Base-by-base conservation (phyloP, 2,797 vertebrate species). In the Sebastes steindachneri region DNA sequence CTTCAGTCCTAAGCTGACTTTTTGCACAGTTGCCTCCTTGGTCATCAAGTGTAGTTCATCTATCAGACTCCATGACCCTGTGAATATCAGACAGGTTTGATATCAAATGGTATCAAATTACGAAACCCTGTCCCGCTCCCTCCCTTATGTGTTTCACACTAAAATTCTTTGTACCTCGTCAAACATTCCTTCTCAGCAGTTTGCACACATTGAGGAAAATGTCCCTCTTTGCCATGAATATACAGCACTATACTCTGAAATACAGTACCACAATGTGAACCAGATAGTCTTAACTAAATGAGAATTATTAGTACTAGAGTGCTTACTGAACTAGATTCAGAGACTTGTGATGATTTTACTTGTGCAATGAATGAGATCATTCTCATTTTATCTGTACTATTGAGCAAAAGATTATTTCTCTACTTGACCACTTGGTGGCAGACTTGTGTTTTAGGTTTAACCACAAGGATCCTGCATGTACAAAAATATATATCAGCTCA, bases 351-450 rank as follows among this genome's bases (percentile, higher is more conserved):
- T 35, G 5, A 57, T 67, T 79, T 75, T 19, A 53, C 7, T 21
- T 8, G 1, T 23, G 17, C 25, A 57, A 28, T 54, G 7, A 62
- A 55, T n/a, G 1, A 26, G 5, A 51, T 51, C 1, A 2, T n/a
- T 35, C 31, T 71, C 33, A 11, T 17, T 17, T 23, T 17, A 70
- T 37, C 17, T 67, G 7, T 12, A 6, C 25, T 26, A 8, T 0
- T 54, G 1, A 66, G n/a, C 3, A 72, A 33, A 55, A 53, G 1
- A 45, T 35, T 12, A 53, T 78, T 75, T 29, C 53, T 70, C 57
- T 59, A 4, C 6, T 54, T 63, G 48, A 33, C 89, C 93, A 91
- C 87, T 75, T 75, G 93, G 82, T 89, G 93, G 91, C 83, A 89
- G 72, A 48, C 58, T 85, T 88, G 72, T 75, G 29, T 74, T 75